Conservation (phyloP, 2,797 vertebrate species). For the Sitta carolinensis region DNA sequence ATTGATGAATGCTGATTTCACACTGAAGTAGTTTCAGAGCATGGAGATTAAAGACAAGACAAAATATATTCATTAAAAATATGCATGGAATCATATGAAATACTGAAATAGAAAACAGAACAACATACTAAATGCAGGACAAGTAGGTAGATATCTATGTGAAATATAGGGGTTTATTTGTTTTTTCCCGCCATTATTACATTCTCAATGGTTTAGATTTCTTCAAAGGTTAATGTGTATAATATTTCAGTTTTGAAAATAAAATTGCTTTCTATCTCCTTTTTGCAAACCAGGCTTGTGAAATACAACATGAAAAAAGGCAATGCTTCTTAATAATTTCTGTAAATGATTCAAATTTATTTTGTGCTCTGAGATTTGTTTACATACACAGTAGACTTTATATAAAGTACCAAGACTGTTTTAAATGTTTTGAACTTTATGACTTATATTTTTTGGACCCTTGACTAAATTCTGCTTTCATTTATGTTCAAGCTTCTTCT, state of each 20-base stretch:
- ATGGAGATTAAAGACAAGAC: not conserved
- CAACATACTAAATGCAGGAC: not conserved
- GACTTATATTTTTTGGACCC: not conserved
- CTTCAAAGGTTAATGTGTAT: not conserved
- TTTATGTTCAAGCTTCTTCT: not conserved
- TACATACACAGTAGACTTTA: not conserved
- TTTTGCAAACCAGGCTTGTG: not conserved
- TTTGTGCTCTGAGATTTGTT: not conserved
- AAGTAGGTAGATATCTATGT: not conserved
- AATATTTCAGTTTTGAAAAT: slow-evolving; percentile 21
- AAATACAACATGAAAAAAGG: not conserved
- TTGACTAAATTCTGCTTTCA: not conserved
- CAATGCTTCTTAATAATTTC: not conserved
- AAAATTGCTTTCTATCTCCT: not conserved
- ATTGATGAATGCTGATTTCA: slow-evolving; percentile 30
- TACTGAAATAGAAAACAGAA: not conserved
- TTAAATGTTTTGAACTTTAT: not conserved
- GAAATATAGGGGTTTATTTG: not conserved
- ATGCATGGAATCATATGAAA: not conserved
- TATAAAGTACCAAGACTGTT: not conserved
- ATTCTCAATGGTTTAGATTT: not conserved
- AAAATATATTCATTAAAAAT: slow-evolving; percentile 8
- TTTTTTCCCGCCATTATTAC: not conserved
- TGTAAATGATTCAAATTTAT: not conserved
- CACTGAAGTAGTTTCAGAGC: not conserved